Evolutionary conservation across 2,888 invertebrate species (phyloP).

Genomic region (Morpho deidamia): DNA sequence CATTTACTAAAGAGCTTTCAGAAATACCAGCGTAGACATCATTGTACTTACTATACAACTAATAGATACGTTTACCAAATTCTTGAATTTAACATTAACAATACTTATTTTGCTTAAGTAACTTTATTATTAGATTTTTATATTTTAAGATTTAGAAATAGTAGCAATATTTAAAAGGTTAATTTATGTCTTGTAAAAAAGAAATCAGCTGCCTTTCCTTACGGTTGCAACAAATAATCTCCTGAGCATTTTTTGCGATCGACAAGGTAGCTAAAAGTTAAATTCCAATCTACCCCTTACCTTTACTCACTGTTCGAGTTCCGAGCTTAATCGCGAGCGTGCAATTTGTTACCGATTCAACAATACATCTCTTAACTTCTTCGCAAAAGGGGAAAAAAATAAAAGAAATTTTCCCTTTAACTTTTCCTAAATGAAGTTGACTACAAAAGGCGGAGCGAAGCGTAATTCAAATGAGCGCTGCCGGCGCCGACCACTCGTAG

Average conservation of each 20-base stretch:
- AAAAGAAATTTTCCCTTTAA: conserved; percentile 62
- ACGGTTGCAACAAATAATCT: conserved; percentile 26
- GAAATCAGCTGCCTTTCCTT: conserved; percentile 10
- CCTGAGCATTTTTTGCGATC: conserved; percentile 35
- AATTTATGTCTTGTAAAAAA: conserved; percentile 8
- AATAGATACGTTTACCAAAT: no score
- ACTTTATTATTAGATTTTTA: no score
- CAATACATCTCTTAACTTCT: conserved; percentile 74
- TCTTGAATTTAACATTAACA: no score
- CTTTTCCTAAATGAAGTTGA: conserved; percentile 74
- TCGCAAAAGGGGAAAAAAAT: conserved; percentile 48
- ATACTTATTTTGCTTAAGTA: no score
- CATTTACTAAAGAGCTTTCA: no score
- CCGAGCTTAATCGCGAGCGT: conserved; percentile 65
- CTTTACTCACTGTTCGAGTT: conserved; percentile 42
- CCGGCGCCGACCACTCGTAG: conserved; percentile 50
- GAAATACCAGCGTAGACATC: no score
- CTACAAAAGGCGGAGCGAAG: conserved; percentile 70
- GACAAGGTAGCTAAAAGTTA: conserved; percentile 33
- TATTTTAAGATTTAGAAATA: not conserved
- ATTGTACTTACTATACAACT: no score
- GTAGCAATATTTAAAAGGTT: not conserved
- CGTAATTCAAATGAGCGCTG: conserved; percentile 71
- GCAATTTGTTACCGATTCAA: conserved; percentile 76
- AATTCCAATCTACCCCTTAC: conserved; percentile 56